These are phyloP conservation scores for Diarsia mendica DNA, from an alignment of 2,888 invertebrate genomes.

Conservation along the genomic window DNA sequence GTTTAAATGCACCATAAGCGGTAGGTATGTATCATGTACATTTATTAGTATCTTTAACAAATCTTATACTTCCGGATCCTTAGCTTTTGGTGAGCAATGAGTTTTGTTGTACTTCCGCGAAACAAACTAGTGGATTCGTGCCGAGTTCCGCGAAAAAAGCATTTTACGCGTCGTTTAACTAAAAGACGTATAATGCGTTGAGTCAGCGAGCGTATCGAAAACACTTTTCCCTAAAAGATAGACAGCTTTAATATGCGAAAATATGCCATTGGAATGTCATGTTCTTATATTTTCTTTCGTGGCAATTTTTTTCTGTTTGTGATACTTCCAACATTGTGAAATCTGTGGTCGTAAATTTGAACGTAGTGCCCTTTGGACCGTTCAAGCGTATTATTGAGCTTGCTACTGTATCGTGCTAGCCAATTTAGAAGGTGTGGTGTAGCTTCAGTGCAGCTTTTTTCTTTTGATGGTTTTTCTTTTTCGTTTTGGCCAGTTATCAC, in stretches of 20 bases:
- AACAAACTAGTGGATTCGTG: not conserved
- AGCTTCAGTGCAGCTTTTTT: not conserved
- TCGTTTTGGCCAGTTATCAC: not conserved
- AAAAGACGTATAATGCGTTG: slow-evolving; percentile 11
- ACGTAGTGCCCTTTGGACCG: not conserved
- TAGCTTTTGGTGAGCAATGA: not conserved
- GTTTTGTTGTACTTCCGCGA: slow-evolving; percentile 1
- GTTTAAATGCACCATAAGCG: not conserved
- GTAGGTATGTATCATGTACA: not conserved
- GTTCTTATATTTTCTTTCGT: slow-evolving; percentile 1
- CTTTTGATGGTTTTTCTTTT: not conserved
- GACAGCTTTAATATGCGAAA: not conserved
- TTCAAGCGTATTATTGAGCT: slow-evolving; percentile 21
- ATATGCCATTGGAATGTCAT: not conserved
- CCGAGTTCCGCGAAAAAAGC: slow-evolving; percentile 6
- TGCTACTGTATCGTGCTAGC: not conserved
- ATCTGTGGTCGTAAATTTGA: slow-evolving; percentile 19
- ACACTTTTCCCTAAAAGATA: slow-evolving; percentile 7
- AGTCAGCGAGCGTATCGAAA: slow-evolving; percentile 30
- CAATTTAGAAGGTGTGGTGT: slow-evolving; percentile 3
- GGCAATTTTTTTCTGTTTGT: not conserved
- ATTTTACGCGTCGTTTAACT: slow-evolving; percentile 22
- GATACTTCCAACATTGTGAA: not conserved
- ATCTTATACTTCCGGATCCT: slow-evolving; percentile 12
- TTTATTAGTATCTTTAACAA: not conserved